phyloP scores from a whole-genome alignment of 2,888 invertebrate genomes.

The Neocrepidodera transversa region DNA sequence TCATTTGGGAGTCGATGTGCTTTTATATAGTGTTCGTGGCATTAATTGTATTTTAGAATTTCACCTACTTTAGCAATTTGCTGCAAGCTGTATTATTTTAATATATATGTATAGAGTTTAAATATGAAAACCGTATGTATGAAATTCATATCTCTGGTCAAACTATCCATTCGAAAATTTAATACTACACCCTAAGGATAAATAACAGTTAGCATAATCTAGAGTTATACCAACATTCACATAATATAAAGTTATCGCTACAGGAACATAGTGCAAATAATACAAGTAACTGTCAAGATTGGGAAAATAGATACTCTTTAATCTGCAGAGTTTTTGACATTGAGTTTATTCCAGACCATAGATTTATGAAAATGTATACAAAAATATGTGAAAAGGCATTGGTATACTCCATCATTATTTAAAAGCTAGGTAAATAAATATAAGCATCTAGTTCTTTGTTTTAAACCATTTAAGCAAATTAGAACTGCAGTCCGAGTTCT shows the following conservation, averaged over 20 bases:
- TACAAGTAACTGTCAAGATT: conserved; percentile 27
- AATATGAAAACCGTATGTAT: conserved; percentile 12
- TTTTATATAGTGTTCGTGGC: not conserved
- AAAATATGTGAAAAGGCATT: too few species aligned
- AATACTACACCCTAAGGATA: conserved; percentile 29
- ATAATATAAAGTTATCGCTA: conserved; percentile 30
- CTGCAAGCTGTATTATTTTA: conserved; percentile 1
- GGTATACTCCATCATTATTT: too few species aligned
- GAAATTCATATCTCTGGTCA: conserved; percentile 24
- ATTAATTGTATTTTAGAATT: not conserved
- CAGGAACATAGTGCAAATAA: conserved; percentile 22
- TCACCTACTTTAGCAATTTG: not conserved
- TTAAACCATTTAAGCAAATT: too few species aligned
- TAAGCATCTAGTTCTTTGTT: too few species aligned
- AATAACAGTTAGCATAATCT: conserved; percentile 30
- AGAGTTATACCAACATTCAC: conserved; percentile 30
- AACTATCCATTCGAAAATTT: conserved; percentile 30
- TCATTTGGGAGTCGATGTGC: too few species aligned
- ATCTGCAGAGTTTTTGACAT: too few species aligned
- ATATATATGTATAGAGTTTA: conserved; percentile 12
- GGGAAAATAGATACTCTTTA: conserved; percentile 16
- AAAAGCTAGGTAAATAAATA: too few species aligned
- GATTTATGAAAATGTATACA: too few species aligned
- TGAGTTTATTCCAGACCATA: too few species aligned
- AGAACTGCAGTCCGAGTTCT: too few species aligned